A percentile compares a stretch with the other conserved stretches of the same genome.
These are phyloP conservation scores for Drosophila burlai DNA, from an alignment of 1,140 invertebrate genomes.

Conservation along the genomic window DNA sequence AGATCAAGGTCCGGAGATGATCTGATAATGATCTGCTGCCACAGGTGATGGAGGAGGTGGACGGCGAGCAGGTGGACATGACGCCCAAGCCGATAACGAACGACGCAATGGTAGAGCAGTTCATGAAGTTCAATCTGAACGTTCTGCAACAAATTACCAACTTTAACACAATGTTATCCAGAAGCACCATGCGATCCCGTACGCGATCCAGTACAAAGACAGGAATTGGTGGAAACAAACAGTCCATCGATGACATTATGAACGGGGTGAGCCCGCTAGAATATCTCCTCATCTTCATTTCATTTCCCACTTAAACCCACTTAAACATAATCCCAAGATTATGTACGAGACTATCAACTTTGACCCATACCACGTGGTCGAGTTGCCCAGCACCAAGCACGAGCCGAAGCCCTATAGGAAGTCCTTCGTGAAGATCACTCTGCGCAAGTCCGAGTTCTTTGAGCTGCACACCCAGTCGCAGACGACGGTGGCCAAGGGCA, in stretches of 20 bases:
- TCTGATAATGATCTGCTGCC: too few relatives aligned
- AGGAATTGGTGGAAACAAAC: slow-evolving; percentile 63
- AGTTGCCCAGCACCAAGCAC: background rate
- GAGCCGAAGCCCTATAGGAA: slow-evolving; percentile 36
- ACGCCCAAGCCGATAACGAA: slow-evolving; percentile 53
- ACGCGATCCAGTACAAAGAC: slow-evolving; percentile 58
- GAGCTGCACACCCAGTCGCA: slow-evolving; percentile 88
- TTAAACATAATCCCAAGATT: slow-evolving; percentile 28
- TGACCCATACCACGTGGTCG: background rate
- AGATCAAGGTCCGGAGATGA: too few relatives aligned
- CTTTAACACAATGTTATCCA: slow-evolving; percentile 7
- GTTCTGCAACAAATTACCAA: slow-evolving; percentile 39
- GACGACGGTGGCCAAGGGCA: slow-evolving; percentile 87
- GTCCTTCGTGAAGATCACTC: slow-evolving; percentile 86
- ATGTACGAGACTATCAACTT: slow-evolving; percentile 58
- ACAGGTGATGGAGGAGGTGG: slow-evolving; percentile 41
- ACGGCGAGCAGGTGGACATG: slow-evolving; percentile 49
- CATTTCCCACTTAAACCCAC: too few relatives aligned
- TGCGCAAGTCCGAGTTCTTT: slow-evolving; percentile 89
- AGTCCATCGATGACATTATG: slow-evolving; percentile 71
- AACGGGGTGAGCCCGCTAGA: slow-evolving; percentile 34
- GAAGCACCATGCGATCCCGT: slow-evolving; percentile 3
- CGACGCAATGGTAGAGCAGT: slow-evolving; percentile 15
- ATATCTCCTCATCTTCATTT: too few relatives aligned
- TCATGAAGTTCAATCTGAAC: slow-evolving; percentile 41